A percentile compares a stretch with the other conserved stretches of the same genome.
Evolutionary conservation across 2,113 vertebrate species (phyloP).

Genomic region (Penelope pileata): DNA sequence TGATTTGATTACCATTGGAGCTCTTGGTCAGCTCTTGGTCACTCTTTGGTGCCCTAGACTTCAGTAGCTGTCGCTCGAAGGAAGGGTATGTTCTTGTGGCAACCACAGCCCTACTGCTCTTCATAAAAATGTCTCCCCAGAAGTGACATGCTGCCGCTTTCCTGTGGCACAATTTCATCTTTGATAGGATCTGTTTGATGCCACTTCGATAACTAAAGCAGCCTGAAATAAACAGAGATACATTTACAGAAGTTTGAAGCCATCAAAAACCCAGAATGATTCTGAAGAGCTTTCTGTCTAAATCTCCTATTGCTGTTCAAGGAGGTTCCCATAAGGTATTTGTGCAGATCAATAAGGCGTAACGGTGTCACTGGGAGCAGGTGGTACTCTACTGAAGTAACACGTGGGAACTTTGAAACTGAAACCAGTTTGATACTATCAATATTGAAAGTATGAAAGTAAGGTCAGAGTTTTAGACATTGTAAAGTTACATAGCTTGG

Average conservation of each 20-base stretch:
- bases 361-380: not conserved
- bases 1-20: not conserved
- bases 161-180: not conserved
- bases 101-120: not conserved
- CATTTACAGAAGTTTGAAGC: not conserved
- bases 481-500: constrained; percentile 42
- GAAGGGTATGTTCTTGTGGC: constrained; percentile 37
- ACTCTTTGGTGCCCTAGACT: constrained; percentile 2
- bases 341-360: not conserved
- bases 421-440: not conserved
- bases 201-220: not conserved
- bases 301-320: not conserved
- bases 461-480: constrained; percentile 37
- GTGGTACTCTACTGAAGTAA: not conserved
- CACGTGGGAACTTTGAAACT: not conserved
- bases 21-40: not conserved
- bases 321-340: not conserved
- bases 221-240: not conserved
- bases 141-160: not conserved
- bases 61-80: constrained; percentile 40
- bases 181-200: rapidly evolving
- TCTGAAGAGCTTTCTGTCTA: not conserved
- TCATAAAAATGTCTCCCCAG: not conserved
- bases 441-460: constrained; percentile 33
- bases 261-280: not conserved